Evolutionary conservation across 2,113 vertebrate genomes (phyloP), one percentile per base, ranked within the genome.

Genomic region (Neotoma lepida): DNA sequence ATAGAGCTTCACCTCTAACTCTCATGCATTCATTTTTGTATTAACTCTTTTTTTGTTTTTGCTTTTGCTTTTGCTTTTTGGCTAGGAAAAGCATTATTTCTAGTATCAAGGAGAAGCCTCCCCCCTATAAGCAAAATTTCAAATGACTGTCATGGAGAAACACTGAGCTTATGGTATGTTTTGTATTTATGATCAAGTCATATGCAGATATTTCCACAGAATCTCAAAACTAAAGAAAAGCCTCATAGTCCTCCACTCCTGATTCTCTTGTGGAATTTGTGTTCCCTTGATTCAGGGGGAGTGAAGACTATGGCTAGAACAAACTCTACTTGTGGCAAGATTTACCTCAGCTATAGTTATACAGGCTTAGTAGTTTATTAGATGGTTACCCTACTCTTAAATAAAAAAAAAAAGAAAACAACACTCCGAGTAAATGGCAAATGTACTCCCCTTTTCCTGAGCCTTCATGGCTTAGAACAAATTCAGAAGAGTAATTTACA

Each of bases 331-430:
- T n/a, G 54, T 68, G 63, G 89, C 44, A 88, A 15, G 18, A 86
- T 90, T 80, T 66, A 73, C 86, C 30, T 73, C 56, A 85, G 17
- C 63, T 56, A 80, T 24, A 58, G 20, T 80, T 84, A 26, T 64
- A 58, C 41, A 73, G 41, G 30, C n/a, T 88, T 33, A 80, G n/a
- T 17, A 90, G 22, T 54, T 93, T 54, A 82, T 61, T 68, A 9
- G 28, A 30, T 56, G 28, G 9, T 88, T 88, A 70, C 35, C 33
- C 61, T 91, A 14, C 12, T 71, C 22, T 92, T 15, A 78, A 93
- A 78, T 94, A 4, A 49, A 91, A 90, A 71, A 73, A 74, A 74
- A 66, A 93, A 77, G 94, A 4, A 46, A 91, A 94, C 41, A 71
- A 73, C 22, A 88, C 28, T 4, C 39, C 89, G 51, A 93, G 41